Percentiles rank a stretch among this genome's conserved stretches.
phyloP scores from a whole-genome alignment of 2,888 invertebrate species.

The Drosophila mercatorum region DNA sequence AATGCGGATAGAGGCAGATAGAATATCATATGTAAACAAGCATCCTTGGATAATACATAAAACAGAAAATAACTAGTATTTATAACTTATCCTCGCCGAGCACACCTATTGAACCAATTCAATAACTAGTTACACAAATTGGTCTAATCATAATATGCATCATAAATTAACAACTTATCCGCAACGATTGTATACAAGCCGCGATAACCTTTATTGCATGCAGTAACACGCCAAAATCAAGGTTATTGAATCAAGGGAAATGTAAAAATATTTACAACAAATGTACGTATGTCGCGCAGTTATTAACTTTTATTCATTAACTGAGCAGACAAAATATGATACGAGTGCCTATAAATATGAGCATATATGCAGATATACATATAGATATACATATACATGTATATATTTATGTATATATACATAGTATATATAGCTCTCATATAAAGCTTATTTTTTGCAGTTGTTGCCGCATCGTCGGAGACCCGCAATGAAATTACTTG shows the following conservation, averaged over 20 bases:
- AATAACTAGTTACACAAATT: slow-evolving; percentile 7
- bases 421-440: slow-evolving; percentile 10
- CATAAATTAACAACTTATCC: slow-evolving; percentile 58
- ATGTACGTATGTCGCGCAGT: slow-evolving; percentile 38
- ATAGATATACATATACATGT: slow-evolving; percentile 18
- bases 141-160: slow-evolving; percentile 27
- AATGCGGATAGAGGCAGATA: background rate
- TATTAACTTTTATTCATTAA: slow-evolving; percentile 67
- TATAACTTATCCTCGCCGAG: background rate
- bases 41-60: background rate
- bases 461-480: slow-evolving; percentile 9
- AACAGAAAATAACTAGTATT: background rate
- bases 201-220: slow-evolving; percentile 54
- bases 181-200: slow-evolving; percentile 28
- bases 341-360: slow-evolving; percentile 13
- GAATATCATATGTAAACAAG: background rate
- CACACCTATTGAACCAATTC: slow-evolving; percentile 21
- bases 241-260: slow-evolving; percentile 60
- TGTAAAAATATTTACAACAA: slow-evolving; percentile 65
- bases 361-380: background rate
- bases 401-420: slow-evolving; percentile 17
- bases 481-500: slow-evolving; percentile 73
- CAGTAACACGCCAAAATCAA: slow-evolving; percentile 50
- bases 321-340: slow-evolving; percentile 35
- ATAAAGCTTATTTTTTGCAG: slow-evolving; percentile 23